Evolutionary conservation across 2,888 invertebrate species (phyloP).

Genomic region (Hirtodrosophila cameraria): DNA sequence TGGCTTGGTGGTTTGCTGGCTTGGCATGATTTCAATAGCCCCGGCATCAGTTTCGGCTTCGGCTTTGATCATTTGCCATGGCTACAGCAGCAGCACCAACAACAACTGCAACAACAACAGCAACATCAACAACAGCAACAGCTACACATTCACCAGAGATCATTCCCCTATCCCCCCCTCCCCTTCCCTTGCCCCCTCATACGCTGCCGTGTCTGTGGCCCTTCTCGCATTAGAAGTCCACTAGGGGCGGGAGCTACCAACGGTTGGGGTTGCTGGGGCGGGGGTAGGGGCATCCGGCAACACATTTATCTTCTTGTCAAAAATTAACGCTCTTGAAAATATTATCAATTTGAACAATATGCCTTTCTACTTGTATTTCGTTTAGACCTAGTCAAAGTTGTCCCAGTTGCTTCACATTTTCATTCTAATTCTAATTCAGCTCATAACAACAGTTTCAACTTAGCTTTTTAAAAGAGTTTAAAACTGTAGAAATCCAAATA

Average conservation of each 20-base stretch:
- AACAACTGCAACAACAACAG: slow-evolving; percentile 12
- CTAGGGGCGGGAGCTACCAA: neutral
- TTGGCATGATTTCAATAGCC: slow-evolving; percentile 58
- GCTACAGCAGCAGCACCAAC: slow-evolving; percentile 21
- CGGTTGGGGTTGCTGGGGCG: neutral
- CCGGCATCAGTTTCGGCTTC: slow-evolving; percentile 48
- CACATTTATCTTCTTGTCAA: slow-evolving; percentile 74
- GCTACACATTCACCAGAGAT: slow-evolving; percentile 43
- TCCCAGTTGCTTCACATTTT: neutral
- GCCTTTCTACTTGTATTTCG: slow-evolving; percentile 47
- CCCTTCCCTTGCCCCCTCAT: neutral
- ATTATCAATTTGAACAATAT: slow-evolving; percentile 20
- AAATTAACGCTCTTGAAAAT: slow-evolving; percentile 56
- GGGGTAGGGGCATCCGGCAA: slow-evolving; percentile 11
- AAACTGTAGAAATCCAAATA: too few relatives aligned
- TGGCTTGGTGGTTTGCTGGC: slow-evolving; percentile 13
- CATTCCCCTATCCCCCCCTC: neutral
- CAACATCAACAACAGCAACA: slow-evolving; percentile 5
- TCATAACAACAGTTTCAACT: too few relatives aligned
- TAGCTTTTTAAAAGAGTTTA: too few relatives aligned
- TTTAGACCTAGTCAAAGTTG: slow-evolving; percentile 23
- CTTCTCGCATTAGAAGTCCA: slow-evolving; percentile 15
- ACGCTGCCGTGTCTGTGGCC: too few relatives aligned
- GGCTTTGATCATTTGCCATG: slow-evolving; percentile 72
- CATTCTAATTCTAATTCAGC: too few relatives aligned